Evolutionary conservation across 1,140 invertebrate species (phyloP), one percentile per base, ranked within the genome.

Genomic region (Scaptodrosophila lebanonensis): DNA sequence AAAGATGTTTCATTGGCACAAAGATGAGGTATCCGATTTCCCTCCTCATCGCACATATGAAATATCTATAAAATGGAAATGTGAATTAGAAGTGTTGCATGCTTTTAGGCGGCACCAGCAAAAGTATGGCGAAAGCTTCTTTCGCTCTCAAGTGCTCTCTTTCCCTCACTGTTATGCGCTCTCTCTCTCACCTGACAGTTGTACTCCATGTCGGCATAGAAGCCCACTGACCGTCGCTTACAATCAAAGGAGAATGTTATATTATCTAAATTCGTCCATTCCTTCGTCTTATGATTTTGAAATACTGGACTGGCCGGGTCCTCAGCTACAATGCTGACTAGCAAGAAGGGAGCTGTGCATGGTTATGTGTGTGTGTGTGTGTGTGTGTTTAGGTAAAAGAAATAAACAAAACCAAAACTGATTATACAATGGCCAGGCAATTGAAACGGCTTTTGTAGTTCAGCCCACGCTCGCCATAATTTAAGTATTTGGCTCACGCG

Each of bases 41-140:
- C 90, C 51, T 91, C 90, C 59, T 90, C 90, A 62, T 91, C 90
- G 66, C 91, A 91, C 88, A 91, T 91, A 70, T 91, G 91, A 69
- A 91, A 91, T 42, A 91, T 89, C 87, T 86, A 20, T 8, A 4
- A 17, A 9, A 12, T n/a, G n/a, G n/a, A n/a, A n/a, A n/a, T n/a
- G n/a, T n/a, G n/a, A n/a, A n/a, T n/a, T n/a, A n/a, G n/a, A n/a
- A n/a, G n/a, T n/a, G n/a, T 44, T 27, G 73, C 35, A 67, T 77
- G 68, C 68, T 77, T 68, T 79, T 9, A 32, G 73, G 65, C 67
- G 7, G 2, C 0, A 1, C n/a, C 4, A 17, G 3, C 11, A 52
- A 63, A 56, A 18, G 5, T 6, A 0, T 7, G 8, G 1, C 1
- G 7, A 17, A 54, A 27, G 8, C 17, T 40, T 6, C n/a, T 15